Evolutionary conservation across 2,797 vertebrate species (phyloP).

Genomic region (Takifugu rubripes): DNA sequence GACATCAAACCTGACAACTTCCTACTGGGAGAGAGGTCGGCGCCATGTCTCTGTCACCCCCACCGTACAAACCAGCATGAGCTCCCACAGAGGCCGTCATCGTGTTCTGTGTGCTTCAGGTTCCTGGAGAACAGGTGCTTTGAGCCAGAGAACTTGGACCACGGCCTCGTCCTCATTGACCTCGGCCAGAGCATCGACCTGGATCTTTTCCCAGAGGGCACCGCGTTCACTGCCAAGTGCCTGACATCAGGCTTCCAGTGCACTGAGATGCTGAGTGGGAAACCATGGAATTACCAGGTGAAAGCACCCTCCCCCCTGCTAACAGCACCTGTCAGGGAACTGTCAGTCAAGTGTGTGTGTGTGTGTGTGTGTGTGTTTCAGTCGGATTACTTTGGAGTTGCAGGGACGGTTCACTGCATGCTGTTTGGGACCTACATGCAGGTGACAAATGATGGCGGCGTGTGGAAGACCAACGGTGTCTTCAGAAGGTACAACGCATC

Average conservation of each 20-base stretch:
- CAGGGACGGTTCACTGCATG: slow-evolving; percentile 88
- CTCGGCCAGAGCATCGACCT: slow-evolving; percentile 94
- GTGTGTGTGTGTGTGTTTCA: slow-evolving; percentile 42
- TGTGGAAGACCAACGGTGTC: slow-evolving; percentile 82
- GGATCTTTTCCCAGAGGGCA: slow-evolving; percentile 84
- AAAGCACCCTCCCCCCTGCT: neutral
- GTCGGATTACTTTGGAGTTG: slow-evolving; percentile 92
- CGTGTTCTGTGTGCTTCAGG: slow-evolving; percentile 57
- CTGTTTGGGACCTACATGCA: slow-evolving; percentile 93
- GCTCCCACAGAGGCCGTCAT: neutral
- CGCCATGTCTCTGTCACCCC: rapidly evolving
- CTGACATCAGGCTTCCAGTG: slow-evolving; percentile 94
- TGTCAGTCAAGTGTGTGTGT: neutral
- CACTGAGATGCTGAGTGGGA: slow-evolving; percentile 87
- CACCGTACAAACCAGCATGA: neutral
- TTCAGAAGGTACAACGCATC: slow-evolving; percentile 80
- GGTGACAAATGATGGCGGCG: slow-evolving; percentile 76
- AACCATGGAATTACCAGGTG: slow-evolving; percentile 94
- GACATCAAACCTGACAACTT: slow-evolving; percentile 98
- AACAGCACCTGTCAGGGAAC: neutral
- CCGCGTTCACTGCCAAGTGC: slow-evolving; percentile 83
- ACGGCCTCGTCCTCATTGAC: slow-evolving; percentile 88
- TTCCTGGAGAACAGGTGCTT: slow-evolving; percentile 82
- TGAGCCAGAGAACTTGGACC: slow-evolving; percentile 73
- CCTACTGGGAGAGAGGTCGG: slow-evolving; percentile 84